Percentiles rank a stretch among this genome's conserved stretches.
These are phyloP conservation scores for Enteromius fasciolatus DNA, from an alignment of 2,797 vertebrate genomes.

Conservation along the genomic window DNA sequence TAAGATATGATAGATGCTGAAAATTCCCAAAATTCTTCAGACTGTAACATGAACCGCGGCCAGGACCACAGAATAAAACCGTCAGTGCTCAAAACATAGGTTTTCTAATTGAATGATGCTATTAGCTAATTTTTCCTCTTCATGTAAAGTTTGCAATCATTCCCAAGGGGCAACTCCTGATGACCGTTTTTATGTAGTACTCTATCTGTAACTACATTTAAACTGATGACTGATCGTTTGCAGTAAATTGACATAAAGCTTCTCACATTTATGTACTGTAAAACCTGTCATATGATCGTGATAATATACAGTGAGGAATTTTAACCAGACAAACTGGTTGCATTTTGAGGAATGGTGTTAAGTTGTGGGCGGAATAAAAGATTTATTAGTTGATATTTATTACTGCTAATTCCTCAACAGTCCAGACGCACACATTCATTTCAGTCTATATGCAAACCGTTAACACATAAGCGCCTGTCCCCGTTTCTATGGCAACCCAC, in stretches of 20 bases:
- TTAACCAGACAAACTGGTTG: constrained; percentile 6
- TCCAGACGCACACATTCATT: constrained; percentile 48
- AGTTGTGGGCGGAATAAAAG: constrained; percentile 23
- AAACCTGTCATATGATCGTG: constrained; percentile 6
- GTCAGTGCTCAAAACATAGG: constrained; percentile 22
- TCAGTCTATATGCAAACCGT: constrained; percentile 61
- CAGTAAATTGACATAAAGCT: constrained; percentile 6
- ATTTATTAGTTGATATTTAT: constrained; percentile 52
- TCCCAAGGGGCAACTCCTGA: neutral
- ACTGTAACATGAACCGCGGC: neutral
- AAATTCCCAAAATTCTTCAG: neutral
- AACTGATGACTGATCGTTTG: neutral
- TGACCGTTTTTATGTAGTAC: neutral
- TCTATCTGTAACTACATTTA: neutral
- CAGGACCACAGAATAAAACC: constrained; percentile 13
- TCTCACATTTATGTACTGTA: constrained; percentile 14
- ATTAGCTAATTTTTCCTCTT: neutral
- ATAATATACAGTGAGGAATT: neutral
- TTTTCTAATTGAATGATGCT: neutral
- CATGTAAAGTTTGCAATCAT: neutral
- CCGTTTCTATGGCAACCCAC: constrained; percentile 72
- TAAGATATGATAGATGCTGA: constrained; percentile 1
- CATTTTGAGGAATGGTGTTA: constrained; percentile 2
- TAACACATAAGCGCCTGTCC: constrained; percentile 56
- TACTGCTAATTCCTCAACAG: constrained; percentile 58